Percentiles rank a stretch among this genome's conserved stretches.
phyloP scores from a whole-genome alignment of 2,797 vertebrate genomes.

The Dendrocincla tyrannina region DNA sequence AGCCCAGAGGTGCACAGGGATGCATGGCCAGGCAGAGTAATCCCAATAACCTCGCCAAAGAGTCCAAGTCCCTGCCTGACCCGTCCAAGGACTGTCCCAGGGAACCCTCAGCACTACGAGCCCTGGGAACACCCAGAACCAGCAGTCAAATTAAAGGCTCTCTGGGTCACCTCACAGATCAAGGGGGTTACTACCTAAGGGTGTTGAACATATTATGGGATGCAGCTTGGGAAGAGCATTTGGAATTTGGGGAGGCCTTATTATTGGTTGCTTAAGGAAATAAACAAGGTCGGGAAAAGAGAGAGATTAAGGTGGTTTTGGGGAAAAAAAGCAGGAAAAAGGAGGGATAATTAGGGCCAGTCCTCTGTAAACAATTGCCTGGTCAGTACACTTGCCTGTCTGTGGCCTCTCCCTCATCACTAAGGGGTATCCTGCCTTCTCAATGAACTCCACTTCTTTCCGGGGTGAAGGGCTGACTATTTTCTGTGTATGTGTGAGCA shows the following conservation, averaged over 20 bases:
- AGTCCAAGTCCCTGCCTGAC: not conserved
- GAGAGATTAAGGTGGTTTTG: not conserved
- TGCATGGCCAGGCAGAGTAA: not conserved
- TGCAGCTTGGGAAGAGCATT: not conserved
- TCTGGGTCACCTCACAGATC: not conserved
- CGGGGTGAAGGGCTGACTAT: not conserved
- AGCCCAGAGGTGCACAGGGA: not conserved
- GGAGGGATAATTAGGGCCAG: not conserved
- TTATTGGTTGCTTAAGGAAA: not conserved
- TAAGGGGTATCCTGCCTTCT: not conserved
- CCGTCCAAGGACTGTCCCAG: not conserved
- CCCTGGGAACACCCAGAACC: not conserved
- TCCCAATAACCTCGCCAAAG: not conserved
- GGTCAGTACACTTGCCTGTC: not conserved
- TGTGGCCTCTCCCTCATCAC: not conserved
- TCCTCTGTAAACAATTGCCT: not conserved
- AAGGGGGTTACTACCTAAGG: not conserved
- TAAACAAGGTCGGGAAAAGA: not conserved
- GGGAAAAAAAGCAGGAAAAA: not conserved
- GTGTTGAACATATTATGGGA: not conserved
- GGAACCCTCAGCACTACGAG: fast-evolving
- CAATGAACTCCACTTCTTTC: not conserved
- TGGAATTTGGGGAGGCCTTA: not conserved
- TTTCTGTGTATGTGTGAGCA: not conserved
- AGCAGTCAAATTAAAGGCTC: not conserved